Conservation (phyloP, 2,888 invertebrate genomes). For the Protophormia terraenovae region DNA sequence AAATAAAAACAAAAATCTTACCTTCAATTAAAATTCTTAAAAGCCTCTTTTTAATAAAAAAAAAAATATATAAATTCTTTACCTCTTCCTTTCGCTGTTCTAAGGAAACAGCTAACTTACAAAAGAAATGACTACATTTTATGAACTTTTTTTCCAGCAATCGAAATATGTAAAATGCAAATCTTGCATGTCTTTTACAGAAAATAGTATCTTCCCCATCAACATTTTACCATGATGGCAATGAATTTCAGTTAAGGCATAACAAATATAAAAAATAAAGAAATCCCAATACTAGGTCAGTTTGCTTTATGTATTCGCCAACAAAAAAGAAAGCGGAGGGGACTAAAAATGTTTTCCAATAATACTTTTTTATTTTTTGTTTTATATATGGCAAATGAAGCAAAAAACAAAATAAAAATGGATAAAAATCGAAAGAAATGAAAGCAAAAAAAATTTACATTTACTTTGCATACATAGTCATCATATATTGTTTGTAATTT, state of each 20-base stretch:
- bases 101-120: too few species aligned
- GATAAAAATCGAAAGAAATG: constrained; percentile 28
- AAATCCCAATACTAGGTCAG: constrained; percentile 35
- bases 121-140: too few species aligned
- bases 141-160: too few species aligned
- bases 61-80: too few species aligned
- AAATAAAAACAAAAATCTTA: too few species aligned
- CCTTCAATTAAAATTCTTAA: too few species aligned
- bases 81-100: too few species aligned
- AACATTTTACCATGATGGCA: constrained; percentile 39
- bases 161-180: too few species aligned
- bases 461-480: constrained; percentile 54
- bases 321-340: neutral
- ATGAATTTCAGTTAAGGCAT: constrained; percentile 40
- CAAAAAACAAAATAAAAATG: constrained; percentile 24
- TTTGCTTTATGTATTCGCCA: neutral
- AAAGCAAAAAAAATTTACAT: constrained; percentile 48
- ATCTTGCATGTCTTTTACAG: constrained; percentile 3
- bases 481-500: constrained; percentile 65
- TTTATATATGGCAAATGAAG: constrained; percentile 23
- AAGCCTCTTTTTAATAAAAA: too few species aligned
- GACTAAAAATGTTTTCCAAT: constrained; percentile 26
- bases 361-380: neutral
- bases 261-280: neutral
- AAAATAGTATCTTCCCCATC: constrained; percentile 17